phyloP scores from a whole-genome alignment of 2,888 invertebrate genomes.

The Nasonovia ribisnigri region DNA sequence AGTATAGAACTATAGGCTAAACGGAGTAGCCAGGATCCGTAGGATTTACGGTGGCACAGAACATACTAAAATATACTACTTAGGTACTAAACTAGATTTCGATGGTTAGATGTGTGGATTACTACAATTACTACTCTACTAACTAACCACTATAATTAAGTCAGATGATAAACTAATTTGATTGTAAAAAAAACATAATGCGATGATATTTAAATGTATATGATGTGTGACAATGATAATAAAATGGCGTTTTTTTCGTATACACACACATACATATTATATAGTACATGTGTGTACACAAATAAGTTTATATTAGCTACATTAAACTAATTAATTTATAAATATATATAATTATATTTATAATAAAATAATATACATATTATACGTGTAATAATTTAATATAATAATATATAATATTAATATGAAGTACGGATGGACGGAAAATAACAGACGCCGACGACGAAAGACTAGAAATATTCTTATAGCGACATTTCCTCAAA shows the following conservation, averaged over 20 bases:
- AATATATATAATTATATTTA: not conserved
- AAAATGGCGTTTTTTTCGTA: not conserved
- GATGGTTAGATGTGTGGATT: not conserved
- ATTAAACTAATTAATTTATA: not conserved
- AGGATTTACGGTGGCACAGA: too few species aligned
- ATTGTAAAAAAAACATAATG: not conserved
- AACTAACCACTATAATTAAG: not conserved
- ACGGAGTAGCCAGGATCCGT: too few species aligned
- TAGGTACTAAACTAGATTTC: not conserved
- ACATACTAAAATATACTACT: too few species aligned
- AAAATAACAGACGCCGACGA: not conserved
- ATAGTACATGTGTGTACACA: not conserved
- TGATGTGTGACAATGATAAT: not conserved
- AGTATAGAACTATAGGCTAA: too few species aligned
- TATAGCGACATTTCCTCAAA: not conserved
- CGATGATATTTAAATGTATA: not conserved
- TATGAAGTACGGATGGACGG: not conserved
- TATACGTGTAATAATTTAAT: not conserved
- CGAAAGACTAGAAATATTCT: not conserved
- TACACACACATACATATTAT: not conserved
- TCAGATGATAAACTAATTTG: not conserved
- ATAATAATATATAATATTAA: not conserved
- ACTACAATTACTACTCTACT: not conserved
- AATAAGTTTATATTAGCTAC: not conserved
- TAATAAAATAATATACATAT: not conserved